Conservation (phyloP, 1,140 invertebrate genomes). For the Venustaconcha ellipsiformis region DNA sequence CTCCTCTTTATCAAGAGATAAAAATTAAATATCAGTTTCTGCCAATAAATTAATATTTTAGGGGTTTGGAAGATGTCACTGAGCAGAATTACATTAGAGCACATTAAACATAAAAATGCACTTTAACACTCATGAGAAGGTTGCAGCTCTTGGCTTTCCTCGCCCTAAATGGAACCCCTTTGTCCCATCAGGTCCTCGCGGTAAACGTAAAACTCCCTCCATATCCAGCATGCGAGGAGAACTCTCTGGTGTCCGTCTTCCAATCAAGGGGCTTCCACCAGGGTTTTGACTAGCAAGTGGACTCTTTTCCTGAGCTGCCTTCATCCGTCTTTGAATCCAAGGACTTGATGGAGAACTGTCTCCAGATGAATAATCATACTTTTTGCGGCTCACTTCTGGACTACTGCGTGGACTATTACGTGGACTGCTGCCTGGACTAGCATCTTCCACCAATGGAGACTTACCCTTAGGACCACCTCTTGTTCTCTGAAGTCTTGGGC, state of each 20-base stretch:
- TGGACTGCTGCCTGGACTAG: slow-evolving; percentile 44
- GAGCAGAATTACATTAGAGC: too few relatives aligned
- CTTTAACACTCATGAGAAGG: slow-evolving; percentile 35
- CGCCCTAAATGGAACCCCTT: slow-evolving; percentile 76
- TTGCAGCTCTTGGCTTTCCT: slow-evolving; percentile 59
- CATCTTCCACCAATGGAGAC: slow-evolving; percentile 53
- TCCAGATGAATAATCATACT: slow-evolving; percentile 47
- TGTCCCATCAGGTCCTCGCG: slow-evolving; percentile 86
- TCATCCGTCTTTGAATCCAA: slow-evolving; percentile 71
- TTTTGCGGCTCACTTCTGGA: slow-evolving; percentile 54
- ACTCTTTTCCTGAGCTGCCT: slow-evolving; percentile 59
- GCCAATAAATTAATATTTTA: too few relatives aligned
- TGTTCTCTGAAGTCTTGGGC: slow-evolving; percentile 48
- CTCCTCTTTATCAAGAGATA: too few relatives aligned
- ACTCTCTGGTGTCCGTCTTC: slow-evolving; percentile 41
- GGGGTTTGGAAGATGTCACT: too few relatives aligned
- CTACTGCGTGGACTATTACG: slow-evolving; percentile 60
- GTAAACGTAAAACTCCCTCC: slow-evolving; percentile 82
- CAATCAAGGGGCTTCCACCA: slow-evolving; percentile 45
- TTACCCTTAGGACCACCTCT: slow-evolving; percentile 50
- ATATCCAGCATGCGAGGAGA: slow-evolving; percentile 50
- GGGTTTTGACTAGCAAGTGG: slow-evolving; percentile 41
- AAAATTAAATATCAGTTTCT: too few relatives aligned
- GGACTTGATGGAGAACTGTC: slow-evolving; percentile 65
- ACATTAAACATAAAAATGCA: too few relatives aligned